Percentiles rank a stretch among this genome's conserved stretches.
Evolutionary conservation across 64 coral and sea anemone species (phyloP).

Genomic region (Porites australiensis): DNA sequence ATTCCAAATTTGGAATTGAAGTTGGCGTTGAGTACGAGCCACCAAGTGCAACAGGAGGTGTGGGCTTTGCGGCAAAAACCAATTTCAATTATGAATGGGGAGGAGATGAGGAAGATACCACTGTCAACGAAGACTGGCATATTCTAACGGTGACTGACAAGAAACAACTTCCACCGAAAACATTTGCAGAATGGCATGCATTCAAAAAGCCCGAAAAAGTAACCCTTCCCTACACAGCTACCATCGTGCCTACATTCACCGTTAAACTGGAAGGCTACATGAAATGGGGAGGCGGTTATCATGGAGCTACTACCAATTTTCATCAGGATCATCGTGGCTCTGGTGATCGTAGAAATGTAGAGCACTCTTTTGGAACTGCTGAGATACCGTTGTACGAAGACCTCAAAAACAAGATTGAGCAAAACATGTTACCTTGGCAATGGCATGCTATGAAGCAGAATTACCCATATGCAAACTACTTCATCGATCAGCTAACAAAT

Average conservation of each 20-base stretch:
- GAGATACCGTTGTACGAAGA: constrained; percentile 68
- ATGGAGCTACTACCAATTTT: constrained; percentile 44
- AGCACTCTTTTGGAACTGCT: constrained; percentile 48
- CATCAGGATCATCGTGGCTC: constrained; percentile 50
- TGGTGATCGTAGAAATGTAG: not conserved
- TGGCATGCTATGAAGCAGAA: constrained; percentile 66
- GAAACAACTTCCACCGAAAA: constrained; percentile 39
- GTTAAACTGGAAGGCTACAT: constrained; percentile 67
- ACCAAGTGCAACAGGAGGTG: constrained; percentile 40
- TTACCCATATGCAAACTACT: constrained; percentile 18
- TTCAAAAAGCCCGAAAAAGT: constrained; percentile 54
- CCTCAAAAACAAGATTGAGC: constrained; percentile 65
- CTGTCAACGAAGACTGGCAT: constrained; percentile 54
- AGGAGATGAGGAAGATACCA: constrained; percentile 48
- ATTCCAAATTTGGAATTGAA: constrained; percentile 32
- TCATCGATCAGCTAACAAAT: constrained; percentile 60
- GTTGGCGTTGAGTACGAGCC: constrained; percentile 45
- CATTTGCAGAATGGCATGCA: constrained; percentile 26
- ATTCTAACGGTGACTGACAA: constrained; percentile 28
- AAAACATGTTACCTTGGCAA: constrained; percentile 74
- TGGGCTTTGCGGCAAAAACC: constrained; percentile 16
- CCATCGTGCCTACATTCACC: constrained; percentile 56
- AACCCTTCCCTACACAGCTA: constrained; percentile 74
- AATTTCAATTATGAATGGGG: constrained; percentile 44
- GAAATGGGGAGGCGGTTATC: constrained; percentile 63